phyloP scores from a whole-genome alignment of 2,113 vertebrate species.

The Scartelaos histophorus region DNA sequence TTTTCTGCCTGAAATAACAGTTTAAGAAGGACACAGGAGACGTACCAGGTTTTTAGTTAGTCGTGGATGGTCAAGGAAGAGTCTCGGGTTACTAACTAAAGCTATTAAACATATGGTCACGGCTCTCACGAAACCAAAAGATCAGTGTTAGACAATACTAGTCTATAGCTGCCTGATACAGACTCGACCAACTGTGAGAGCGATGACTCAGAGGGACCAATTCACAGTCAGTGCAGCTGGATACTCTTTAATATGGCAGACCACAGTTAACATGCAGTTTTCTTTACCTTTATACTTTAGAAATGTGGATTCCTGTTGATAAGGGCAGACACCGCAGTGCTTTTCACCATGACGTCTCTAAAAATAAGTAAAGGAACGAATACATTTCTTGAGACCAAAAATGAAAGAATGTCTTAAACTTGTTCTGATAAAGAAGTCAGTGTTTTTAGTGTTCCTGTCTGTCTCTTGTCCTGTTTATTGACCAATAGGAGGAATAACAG shows the following conservation, averaged over 20 bases:
- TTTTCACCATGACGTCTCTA: slow-evolving; percentile 64
- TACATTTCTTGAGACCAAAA: slow-evolving; percentile 58
- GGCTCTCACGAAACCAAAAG: slow-evolving; percentile 17
- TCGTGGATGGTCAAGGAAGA: slow-evolving; percentile 56
- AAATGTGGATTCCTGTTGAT: slow-evolving; percentile 38
- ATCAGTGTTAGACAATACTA: slow-evolving; percentile 6
- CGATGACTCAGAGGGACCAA: slow-evolving; percentile 19
- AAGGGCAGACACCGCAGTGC: slow-evolving; percentile 74
- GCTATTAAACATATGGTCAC: slow-evolving; percentile 15
- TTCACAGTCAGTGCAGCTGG: slow-evolving; percentile 14
- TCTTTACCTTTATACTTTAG: slow-evolving; percentile 20
- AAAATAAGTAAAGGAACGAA: slow-evolving; percentile 27
- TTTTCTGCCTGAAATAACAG: slow-evolving; percentile 60
- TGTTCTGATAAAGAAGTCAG: slow-evolving; percentile 36
- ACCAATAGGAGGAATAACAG: slow-evolving; percentile 47
- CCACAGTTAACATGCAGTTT: slow-evolving; percentile 25
- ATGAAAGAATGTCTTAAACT: slow-evolving; percentile 51
- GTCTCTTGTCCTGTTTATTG: slow-evolving; percentile 43
- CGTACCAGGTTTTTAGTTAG: slow-evolving; percentile 42
- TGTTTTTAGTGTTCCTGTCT: slow-evolving; percentile 55
- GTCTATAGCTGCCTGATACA: not conserved
- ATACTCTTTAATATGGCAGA: slow-evolving; percentile 34
- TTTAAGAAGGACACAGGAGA: slow-evolving; percentile 28
- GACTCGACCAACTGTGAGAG: slow-evolving; percentile 14
- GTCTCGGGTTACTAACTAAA: slow-evolving; percentile 53